Base-by-base conservation (phyloP, 2,113 vertebrate species). In the Agapornis roseicollis region DNA sequence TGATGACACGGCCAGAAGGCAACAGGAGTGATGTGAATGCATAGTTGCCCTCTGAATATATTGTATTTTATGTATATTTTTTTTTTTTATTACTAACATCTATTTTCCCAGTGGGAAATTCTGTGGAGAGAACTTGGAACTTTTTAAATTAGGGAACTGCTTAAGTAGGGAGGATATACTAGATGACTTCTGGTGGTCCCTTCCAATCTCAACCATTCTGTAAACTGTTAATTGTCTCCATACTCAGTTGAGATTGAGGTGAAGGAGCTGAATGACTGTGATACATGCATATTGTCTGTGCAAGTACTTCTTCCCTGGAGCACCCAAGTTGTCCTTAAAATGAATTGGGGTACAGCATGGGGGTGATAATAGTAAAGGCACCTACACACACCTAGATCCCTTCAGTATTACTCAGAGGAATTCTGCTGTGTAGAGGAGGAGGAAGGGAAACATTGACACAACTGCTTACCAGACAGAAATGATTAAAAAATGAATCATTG, bases 381-480 rank as follows among this genome's bases (percentile, higher is more conserved):
- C 25, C 18, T 52, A 6, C 13, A 2, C 10, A 7, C 25, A 19
- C 69, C 55, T 35, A 10, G 2, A 24, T 22, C 55, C 27, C 65
- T 60, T 31, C 0, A 2, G 7, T 44, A 13, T 33, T 78, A 23
- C 76, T 80, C 55, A 2, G 37, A 88, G 71, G 35, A 94, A 46
- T 9, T 83, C 1, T 1, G 35, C 49, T 37, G 1, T 7, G 49
- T 23, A 4, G 49, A 90, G 60, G 6, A 91, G 79, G 64, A 87
- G 72, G 35, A 35, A 81, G 72, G 47, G 80, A 68, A 92, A 22
- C 83, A 60, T 31, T 71, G 83, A 81, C 55, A 68, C 50, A 94
- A 77, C 80, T 81, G 72, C 77, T 50, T 16, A 39, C 60, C 92
- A 90, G 90, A 83, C 91, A 94, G 80, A 86, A 89, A 96, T 89